Evolutionary conservation across 2,797 vertebrate species (phyloP).

Genomic region (Stomatorhinus walkeri): DNA sequence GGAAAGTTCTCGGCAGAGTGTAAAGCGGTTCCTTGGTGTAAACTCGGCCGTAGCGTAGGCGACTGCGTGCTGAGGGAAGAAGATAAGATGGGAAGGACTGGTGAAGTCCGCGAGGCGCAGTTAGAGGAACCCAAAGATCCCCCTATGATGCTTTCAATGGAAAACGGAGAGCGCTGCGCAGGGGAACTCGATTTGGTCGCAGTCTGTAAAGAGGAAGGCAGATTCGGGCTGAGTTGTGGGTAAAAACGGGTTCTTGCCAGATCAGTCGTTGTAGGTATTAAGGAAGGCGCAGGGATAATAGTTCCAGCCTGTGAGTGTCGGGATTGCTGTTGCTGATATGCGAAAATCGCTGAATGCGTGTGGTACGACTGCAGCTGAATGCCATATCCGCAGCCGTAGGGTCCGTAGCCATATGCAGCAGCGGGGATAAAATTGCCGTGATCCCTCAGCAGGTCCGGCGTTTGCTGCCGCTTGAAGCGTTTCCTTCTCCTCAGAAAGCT

Average conservation of each 20-base stretch:
- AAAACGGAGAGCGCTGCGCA: constrained; percentile 76
- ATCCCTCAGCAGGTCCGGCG: constrained; percentile 72
- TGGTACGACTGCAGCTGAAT: constrained; percentile 83
- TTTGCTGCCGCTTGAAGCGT: constrained; percentile 86
- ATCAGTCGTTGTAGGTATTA: constrained; percentile 70
- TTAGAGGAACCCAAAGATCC: constrained; percentile 62
- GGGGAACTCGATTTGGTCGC: constrained; percentile 55
- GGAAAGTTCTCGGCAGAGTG: constrained; percentile 69
- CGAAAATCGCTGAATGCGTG: constrained; percentile 76
- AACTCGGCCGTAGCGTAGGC: constrained; percentile 53
- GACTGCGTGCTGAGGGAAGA: constrained; percentile 50
- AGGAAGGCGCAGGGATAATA: constrained; percentile 65
- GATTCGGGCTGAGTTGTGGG: constrained; percentile 63
- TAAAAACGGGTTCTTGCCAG: constrained; percentile 76
- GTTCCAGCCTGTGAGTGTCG: constrained; percentile 58
- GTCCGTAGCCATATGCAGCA: constrained; percentile 72
- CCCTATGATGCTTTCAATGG: constrained; percentile 91
- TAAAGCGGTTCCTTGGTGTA: constrained; percentile 62
- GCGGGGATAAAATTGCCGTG: constrained; percentile 66
- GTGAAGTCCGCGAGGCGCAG: constrained; percentile 67
- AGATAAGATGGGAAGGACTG: constrained; percentile 51
- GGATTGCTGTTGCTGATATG: constrained; percentile 71
- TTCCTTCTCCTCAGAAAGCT: constrained; percentile 81
- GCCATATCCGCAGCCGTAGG: constrained; percentile 84
- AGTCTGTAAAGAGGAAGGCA: constrained; percentile 58